A percentile compares a stretch with the other conserved stretches of the same genome.
Conservation (phyloP, 1,140 invertebrate genomes). For the Drosophila burlai region DNA sequence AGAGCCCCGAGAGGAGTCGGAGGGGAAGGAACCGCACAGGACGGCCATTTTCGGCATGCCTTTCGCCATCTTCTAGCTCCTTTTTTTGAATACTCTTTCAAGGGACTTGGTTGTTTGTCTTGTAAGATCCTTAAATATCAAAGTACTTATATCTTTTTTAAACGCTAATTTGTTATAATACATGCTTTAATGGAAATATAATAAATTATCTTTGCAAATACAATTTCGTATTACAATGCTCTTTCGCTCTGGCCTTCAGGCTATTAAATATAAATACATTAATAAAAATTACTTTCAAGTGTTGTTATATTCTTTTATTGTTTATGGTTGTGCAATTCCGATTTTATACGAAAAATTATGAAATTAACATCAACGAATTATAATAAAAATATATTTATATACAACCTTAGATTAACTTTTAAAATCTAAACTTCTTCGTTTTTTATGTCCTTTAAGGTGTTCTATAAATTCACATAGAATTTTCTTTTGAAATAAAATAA, state of each 20-base stretch:
- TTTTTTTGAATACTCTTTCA: constrained; percentile 21
- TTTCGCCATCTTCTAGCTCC: constrained; percentile 4
- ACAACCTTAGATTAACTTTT: too few relatives aligned
- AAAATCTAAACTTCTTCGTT: too few relatives aligned
- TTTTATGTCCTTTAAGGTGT: too few relatives aligned
- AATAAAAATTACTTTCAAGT: too few relatives aligned
- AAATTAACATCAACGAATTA: too few relatives aligned
- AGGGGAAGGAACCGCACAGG: constrained; percentile 1
- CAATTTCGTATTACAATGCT: too few relatives aligned
- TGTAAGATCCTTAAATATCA: accelerated
- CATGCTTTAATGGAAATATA: neutral
- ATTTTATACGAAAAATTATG: too few relatives aligned
- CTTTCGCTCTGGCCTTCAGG: too few relatives aligned
- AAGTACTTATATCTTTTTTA: accelerated
- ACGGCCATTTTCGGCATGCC: constrained; percentile 24
- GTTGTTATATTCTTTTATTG: too few relatives aligned
- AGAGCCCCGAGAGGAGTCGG: constrained; percentile 39
- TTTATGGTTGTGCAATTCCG: too few relatives aligned
- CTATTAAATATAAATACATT: too few relatives aligned
- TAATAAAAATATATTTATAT: too few relatives aligned
- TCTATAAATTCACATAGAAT: neutral
- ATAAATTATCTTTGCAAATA: neutral
- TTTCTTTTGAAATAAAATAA: neutral
- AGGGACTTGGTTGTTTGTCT: accelerated
- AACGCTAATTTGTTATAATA: neutral